Conservation (phyloP, 2,888 invertebrate species). For the Melanostoma mellinum region DNA sequence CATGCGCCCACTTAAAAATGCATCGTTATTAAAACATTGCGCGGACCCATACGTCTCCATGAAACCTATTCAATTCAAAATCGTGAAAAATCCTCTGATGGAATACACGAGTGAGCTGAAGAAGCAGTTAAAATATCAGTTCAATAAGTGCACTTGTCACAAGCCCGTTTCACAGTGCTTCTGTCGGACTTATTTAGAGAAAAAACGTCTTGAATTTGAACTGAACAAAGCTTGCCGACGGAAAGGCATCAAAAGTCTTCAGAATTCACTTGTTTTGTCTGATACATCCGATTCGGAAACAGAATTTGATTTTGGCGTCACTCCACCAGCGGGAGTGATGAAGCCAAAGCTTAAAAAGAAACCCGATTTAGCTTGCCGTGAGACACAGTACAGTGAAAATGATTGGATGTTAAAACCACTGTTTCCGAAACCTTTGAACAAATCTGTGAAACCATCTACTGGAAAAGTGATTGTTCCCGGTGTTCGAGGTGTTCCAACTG, state of each 20-base stretch:
- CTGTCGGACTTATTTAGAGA: constrained; percentile 80
- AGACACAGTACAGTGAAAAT: constrained; percentile 85
- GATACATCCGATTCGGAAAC: constrained; percentile 83
- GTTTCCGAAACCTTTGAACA: constrained; percentile 76
- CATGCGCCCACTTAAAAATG: constrained; percentile 86
- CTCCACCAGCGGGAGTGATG: constrained; percentile 87
- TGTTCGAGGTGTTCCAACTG: constrained; percentile 19
- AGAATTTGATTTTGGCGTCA: constrained; percentile 88
- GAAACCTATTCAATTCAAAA: constrained; percentile 87
- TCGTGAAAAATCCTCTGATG: constrained; percentile 84
- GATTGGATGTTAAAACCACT: constrained; percentile 82
- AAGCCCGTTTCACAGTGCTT: constrained; percentile 81
- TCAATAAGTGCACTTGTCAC: constrained; percentile 84
- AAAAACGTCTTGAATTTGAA: constrained; percentile 82
- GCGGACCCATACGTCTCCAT: constrained; percentile 88
- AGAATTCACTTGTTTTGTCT: constrained; percentile 76
- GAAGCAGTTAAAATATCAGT: constrained; percentile 83
- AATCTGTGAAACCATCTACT: constrained; percentile 74
- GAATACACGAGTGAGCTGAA: constrained; percentile 84
- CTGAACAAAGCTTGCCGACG: constrained; percentile 82
- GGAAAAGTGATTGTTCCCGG: constrained; percentile 13
- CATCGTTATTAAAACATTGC: constrained; percentile 83
- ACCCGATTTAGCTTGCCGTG: constrained; percentile 83
- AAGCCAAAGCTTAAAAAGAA: constrained; percentile 83
- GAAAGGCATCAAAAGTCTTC: constrained; percentile 74